These are phyloP conservation scores for Siniperca scherzeri DNA, from an alignment of 2,797 vertebrate genomes.

Conservation along the genomic window DNA sequence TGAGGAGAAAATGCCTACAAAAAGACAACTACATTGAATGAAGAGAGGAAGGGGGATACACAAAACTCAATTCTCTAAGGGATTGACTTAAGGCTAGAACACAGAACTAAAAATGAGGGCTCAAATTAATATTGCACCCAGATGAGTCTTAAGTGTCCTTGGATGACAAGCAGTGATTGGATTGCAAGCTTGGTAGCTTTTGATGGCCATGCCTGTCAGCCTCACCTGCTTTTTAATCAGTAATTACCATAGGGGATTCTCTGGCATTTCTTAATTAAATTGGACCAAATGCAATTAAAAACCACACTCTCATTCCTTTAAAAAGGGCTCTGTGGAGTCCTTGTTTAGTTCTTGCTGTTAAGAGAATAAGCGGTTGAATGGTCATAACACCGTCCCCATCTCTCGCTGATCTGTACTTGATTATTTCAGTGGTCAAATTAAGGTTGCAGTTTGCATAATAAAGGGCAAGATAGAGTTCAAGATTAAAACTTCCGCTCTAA, in stretches of 20 bases:
- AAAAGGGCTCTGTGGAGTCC: conserved; percentile 76
- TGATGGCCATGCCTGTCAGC: conserved; percentile 83
- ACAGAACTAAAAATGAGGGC: conserved; percentile 72
- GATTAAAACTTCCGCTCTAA: conserved; percentile 43
- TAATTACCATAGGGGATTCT: conserved; percentile 85
- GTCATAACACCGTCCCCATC: conserved; percentile 66
- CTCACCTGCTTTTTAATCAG: conserved; percentile 85
- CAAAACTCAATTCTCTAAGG: conserved; percentile 58
- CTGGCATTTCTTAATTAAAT: conserved; percentile 85
- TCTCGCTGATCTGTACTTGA: conserved; percentile 71
- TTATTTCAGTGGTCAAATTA: conserved; percentile 75
- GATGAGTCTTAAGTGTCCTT: conserved; percentile 84
- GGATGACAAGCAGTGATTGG: conserved; percentile 84
- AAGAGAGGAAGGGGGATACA: conserved; percentile 24
- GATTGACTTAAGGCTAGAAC: conserved; percentile 64
- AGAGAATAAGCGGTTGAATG: conserved; percentile 76
- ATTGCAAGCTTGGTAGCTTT: conserved; percentile 83
- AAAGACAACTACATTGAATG: conserved; percentile 34
- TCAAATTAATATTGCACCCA: conserved; percentile 81
- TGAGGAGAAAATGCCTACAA: conserved; percentile 5
- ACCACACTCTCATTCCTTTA: conserved; percentile 80
- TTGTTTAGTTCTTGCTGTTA: conserved; percentile 79
- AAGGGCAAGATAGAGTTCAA: conserved; percentile 50
- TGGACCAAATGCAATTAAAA: conserved; percentile 86
- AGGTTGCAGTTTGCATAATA: conserved; percentile 66